Evolutionary conservation across 2,113 vertebrate genomes (phyloP), one percentile per base, ranked within the genome.

Genomic region (Archocentrus centrarchus): DNA sequence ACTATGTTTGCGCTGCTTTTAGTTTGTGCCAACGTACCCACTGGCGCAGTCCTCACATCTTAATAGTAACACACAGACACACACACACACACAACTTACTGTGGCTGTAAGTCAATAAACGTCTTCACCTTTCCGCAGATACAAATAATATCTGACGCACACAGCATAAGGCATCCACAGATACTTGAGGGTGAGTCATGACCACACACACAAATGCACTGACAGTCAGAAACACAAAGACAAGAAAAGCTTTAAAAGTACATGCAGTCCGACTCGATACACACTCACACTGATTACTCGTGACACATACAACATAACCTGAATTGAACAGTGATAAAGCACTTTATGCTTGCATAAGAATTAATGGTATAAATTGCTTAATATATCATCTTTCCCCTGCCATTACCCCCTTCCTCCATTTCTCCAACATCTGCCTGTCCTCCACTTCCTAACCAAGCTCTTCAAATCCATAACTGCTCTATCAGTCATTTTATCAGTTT

Each of bases 1-100:
- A 66, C 79, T 85, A 80, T 91, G 83, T 81, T 91, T 83, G 82
- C 35, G 73, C 61, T 66, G 85, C 88, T 83, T 83, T 88, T 83
- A 89, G 87, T 32, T 32, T 8, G 83, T 80, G 86, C 88, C 88
- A 84, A 44, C 81, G 59, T 83, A 66, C 84, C 90, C 86, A 80
- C 59, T 80, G 91, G 92, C 90, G 84, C 27, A 60, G 81, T 70
- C 60, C 59, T 75, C 76, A 59, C 85, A 85, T 75, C 80, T 55
- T 62, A 17, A 44, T 18, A 57, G 20, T 13, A 24, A 70, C 47
- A 62, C 15, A 68, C 44, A 81, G 59, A 62, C 24, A 62, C 62
- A 59, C 20, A 68, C 44, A 79, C 62, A 86, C 41, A 81, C 27
- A 79, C 58, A 75, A 18, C 35, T 35, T 59, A 64, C n/a, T 63